Percentiles rank a stretch among this genome's conserved stretches.
phyloP scores from a whole-genome alignment of 2,113 vertebrate species.

The Empidonax traillii region DNA sequence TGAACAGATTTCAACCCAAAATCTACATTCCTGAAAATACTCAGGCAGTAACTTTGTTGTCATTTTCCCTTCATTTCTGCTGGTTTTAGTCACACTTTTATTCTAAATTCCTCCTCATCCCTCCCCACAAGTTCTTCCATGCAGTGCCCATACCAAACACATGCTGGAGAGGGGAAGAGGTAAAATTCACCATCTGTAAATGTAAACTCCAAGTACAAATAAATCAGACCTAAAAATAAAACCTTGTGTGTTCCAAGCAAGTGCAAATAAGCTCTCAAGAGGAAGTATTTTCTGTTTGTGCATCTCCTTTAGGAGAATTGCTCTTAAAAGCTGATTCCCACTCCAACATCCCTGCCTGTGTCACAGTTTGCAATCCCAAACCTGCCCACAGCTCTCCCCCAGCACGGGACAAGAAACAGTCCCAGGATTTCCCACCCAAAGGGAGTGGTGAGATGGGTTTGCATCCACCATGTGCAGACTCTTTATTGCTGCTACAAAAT shows the following conservation, averaged over 20 bases:
- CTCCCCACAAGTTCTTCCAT: background rate
- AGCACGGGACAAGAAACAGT: rapidly evolving
- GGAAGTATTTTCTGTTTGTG: background rate
- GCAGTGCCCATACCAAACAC: background rate
- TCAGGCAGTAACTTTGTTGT: background rate
- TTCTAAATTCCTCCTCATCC: background rate
- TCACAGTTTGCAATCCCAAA: background rate
- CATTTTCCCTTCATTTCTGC: background rate
- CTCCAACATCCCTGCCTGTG: background rate
- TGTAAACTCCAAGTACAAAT: background rate
- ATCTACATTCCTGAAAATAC: background rate
- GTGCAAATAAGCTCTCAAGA: background rate
- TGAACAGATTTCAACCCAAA: background rate
- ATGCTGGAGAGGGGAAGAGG: background rate
- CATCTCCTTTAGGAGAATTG: background rate
- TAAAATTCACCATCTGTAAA: background rate
- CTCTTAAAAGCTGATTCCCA: background rate
- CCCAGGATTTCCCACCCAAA: background rate
- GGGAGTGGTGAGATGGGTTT: background rate
- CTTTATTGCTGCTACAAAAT: background rate
- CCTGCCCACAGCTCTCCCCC: background rate
- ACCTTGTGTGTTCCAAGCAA: background rate
- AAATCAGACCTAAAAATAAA: background rate
- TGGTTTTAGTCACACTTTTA: background rate
- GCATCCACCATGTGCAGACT: background rate